Percentiles rank a stretch among this genome's conserved stretches.
Conservation (phyloP, 2,113 vertebrate genomes). For the Nesoenas mayeri region DNA sequence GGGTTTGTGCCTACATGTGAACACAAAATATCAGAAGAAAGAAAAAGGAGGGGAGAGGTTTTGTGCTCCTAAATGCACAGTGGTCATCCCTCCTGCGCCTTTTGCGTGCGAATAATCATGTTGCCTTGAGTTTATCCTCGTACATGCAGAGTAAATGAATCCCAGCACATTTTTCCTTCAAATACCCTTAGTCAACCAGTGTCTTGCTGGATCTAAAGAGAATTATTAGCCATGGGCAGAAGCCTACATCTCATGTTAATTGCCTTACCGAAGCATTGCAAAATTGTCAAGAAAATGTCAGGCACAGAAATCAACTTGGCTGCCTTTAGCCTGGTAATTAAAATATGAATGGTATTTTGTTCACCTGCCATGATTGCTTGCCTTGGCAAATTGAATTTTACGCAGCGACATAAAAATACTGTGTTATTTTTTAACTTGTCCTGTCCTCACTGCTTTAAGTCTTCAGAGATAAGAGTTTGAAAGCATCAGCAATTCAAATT, state of each 20-base stretch:
- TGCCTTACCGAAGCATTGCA: slow-evolving; percentile 54
- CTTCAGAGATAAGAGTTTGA: background rate
- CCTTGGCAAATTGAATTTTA: slow-evolving; percentile 46
- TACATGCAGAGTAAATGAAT: background rate
- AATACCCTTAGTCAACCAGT: background rate
- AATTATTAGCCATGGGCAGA: slow-evolving; percentile 19
- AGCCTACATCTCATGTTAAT: slow-evolving; percentile 30
- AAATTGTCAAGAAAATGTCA: slow-evolving; percentile 53
- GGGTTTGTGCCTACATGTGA: background rate
- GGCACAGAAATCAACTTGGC: background rate
- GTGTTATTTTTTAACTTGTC: background rate
- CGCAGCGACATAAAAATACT: slow-evolving; percentile 26
- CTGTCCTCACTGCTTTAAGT: background rate
- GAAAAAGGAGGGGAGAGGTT: background rate
- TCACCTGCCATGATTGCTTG: slow-evolving; percentile 7
- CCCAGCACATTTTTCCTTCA: background rate
- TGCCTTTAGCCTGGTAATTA: slow-evolving; percentile 18
- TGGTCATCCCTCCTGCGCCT: background rate
- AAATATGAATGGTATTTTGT: slow-evolving; percentile 35
- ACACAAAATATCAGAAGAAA: background rate
- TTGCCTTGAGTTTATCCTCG: slow-evolving; percentile 47
- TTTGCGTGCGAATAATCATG: background rate
- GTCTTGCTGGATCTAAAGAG: slow-evolving; percentile 26
- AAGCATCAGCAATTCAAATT: background rate
- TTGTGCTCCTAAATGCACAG: background rate